Evolutionary conservation across 64 coral and sea anemone species (phyloP).

Genomic region (Platygyra sinensis): DNA sequence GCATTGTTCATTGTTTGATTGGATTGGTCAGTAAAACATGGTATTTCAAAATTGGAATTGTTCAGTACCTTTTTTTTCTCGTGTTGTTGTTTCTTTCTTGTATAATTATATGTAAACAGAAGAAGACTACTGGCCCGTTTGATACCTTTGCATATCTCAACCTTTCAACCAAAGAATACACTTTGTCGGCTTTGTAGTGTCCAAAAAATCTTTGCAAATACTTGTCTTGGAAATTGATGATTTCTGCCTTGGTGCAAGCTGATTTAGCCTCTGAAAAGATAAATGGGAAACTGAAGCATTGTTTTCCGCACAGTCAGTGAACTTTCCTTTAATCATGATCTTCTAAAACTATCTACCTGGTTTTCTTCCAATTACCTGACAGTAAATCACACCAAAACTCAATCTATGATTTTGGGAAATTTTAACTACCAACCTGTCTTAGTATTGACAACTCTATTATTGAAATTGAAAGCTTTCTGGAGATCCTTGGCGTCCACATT

Average conservation of each 20-base stretch:
- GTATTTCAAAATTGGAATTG: too few relatives aligned
- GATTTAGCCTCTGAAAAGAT: not conserved
- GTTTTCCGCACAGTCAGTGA: not conserved
- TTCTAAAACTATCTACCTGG: not conserved
- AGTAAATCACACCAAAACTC: not conserved
- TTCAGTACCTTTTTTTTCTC: too few relatives aligned
- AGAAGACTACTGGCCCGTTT: too few relatives aligned
- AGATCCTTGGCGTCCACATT: too few relatives aligned
- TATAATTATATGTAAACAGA: too few relatives aligned
- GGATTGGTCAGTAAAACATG: too few relatives aligned
- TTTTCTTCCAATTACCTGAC: not conserved
- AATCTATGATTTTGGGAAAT: constrained; percentile 10
- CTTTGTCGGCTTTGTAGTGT: not conserved
- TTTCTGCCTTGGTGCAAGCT: not conserved
- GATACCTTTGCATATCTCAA: not conserved
- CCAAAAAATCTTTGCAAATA: not conserved
- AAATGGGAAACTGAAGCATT: not conserved
- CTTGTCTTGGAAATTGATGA: not conserved
- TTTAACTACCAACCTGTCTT: too few relatives aligned
- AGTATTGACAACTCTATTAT: too few relatives aligned
- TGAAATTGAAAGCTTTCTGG: too few relatives aligned
- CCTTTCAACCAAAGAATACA: not conserved
- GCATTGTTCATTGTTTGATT: too few relatives aligned
- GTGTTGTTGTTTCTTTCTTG: too few relatives aligned
- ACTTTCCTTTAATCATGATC: not conserved